phyloP scores from a whole-genome alignment of 2,797 vertebrate genomes.

The Setipinna tenuifilis region DNA sequence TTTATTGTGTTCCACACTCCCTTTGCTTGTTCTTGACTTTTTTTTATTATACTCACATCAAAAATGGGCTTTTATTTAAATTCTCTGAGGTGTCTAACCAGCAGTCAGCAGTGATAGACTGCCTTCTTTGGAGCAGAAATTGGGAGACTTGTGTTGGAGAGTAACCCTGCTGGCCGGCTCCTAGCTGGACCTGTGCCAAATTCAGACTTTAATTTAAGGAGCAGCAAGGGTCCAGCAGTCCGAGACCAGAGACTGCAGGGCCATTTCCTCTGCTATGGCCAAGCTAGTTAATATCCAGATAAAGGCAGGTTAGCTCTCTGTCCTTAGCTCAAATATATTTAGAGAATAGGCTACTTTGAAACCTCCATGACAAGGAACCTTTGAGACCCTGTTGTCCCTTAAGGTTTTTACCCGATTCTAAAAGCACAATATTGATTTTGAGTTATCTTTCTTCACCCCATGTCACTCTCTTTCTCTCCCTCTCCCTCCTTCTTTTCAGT shows the following conservation, averaged over 20 bases:
- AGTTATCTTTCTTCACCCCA: constrained; percentile 79
- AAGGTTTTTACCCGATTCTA: constrained; percentile 82
- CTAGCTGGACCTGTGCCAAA: neutral
- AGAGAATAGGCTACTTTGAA: neutral
- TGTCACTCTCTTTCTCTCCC: neutral
- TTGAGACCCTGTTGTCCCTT: constrained; percentile 78
- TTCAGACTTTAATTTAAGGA: constrained; percentile 27
- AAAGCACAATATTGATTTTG: constrained; percentile 93
- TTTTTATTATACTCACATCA: neutral
- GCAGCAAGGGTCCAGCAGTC: constrained; percentile 18
- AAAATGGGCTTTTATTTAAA: neutral
- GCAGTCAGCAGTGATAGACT: constrained; percentile 10
- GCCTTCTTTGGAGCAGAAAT: neutral
- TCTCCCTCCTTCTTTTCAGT: neutral
- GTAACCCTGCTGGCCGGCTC: constrained; percentile 18
- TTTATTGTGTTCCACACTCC: neutral
- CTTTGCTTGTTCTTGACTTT: neutral
- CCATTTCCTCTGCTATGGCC: neutral
- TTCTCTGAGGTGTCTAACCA: neutral
- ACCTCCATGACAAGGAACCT: neutral
- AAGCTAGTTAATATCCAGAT: neutral
- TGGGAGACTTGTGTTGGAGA: constrained; percentile 18
- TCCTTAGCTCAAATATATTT: neutral
- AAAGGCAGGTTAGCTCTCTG: neutral
- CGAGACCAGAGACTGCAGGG: constrained; percentile 5